Evolutionary conservation across 1,140 invertebrate genomes (phyloP), one percentile per base, ranked within the genome.

Genomic region (Zaprionus capensis): DNA sequence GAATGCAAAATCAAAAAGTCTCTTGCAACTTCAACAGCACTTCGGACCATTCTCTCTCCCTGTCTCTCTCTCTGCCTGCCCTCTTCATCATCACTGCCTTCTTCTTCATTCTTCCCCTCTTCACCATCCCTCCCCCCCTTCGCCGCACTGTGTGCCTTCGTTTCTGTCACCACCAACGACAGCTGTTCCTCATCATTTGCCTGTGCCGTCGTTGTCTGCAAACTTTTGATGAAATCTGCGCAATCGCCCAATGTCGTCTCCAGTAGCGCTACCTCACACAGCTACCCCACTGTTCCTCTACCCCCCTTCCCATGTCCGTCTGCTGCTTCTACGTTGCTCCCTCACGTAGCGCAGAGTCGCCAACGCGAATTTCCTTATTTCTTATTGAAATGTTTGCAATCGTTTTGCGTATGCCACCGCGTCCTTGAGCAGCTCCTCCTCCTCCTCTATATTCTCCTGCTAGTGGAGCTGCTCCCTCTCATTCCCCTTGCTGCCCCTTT

Each of bases 331-430:
- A 12, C 14, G 1, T 36, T 9, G 4, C 11, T 2, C 20, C 17
- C 36, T 34, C 24, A 17, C 12, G 41, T 20, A 12, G 28, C 34
- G 1, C n/a, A 17, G 15, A 28, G 20, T 56, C 56, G 63, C 53
- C 57, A 58, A 71, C 70, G 57, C 64, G 56, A 49, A 69, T 59
- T 59, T 69, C 26, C 61, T 62, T 72, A 64, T 70, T 74, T 75
- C 61, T 78, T 75, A 70, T 70, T 78, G 76, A 78, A 78, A 78
- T 75, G 66, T 70, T 75, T 75, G 66, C 71, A 61, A 73, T 61
- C 65, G 65, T 62, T 56, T 53, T 59, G 53, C 44, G 44, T 61
- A 41, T 26, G 53, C 15, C 28, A 26, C 20, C 49, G 24, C 15
- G 49, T 74, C 58, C 58, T 75, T 57, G 51, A 58, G 44, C 26